A percentile compares a stretch with the other conserved stretches of the same genome.
phyloP scores from a whole-genome alignment of 2,888 invertebrate species.

The Myopa testacea region DNA sequence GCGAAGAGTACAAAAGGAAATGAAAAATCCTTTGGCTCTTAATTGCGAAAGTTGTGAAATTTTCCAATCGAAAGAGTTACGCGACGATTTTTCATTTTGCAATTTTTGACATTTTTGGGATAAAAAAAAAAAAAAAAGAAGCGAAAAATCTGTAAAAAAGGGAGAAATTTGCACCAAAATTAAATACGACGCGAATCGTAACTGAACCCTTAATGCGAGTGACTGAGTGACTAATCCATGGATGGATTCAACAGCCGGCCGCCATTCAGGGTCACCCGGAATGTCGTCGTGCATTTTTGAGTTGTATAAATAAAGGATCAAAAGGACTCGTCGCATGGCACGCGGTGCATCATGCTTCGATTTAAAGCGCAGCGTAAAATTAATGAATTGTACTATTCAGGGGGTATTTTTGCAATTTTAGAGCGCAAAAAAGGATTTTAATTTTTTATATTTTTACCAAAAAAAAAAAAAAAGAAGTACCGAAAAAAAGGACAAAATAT shows the following conservation, averaged over 20 bases:
- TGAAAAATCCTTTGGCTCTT: slow-evolving; percentile 18
- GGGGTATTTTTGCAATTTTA: slow-evolving; percentile 48
- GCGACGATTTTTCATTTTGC: slow-evolving; percentile 51
- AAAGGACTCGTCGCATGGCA: slow-evolving; percentile 48
- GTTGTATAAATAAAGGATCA: slow-evolving; percentile 46
- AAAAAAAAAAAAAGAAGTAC: slow-evolving; percentile 37
- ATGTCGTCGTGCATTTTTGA: slow-evolving; percentile 42
- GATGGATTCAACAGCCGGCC: slow-evolving; percentile 27
- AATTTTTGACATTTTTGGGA: slow-evolving; percentile 55
- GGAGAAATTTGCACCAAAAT: slow-evolving; percentile 22
- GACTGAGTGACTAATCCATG: slow-evolving; percentile 47
- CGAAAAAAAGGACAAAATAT: slow-evolving; percentile 19
- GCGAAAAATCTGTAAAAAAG: slow-evolving; percentile 34
- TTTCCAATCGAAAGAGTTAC: slow-evolving; percentile 54
- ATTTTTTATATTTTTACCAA: slow-evolving; percentile 47
- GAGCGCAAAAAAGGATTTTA: slow-evolving; percentile 44
- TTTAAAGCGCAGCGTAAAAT: slow-evolving; percentile 47
- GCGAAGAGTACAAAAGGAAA: background rate
- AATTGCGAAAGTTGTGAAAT: slow-evolving; percentile 53
- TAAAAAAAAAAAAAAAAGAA: slow-evolving; percentile 45
- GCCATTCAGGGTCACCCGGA: slow-evolving; percentile 49
- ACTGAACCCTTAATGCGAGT: slow-evolving; percentile 46
- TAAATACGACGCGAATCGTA: slow-evolving; percentile 39
- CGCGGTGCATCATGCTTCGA: slow-evolving; percentile 40
- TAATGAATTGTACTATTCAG: slow-evolving; percentile 49